Conservation (phyloP, 2,797 vertebrate genomes). For the Aratinga solstitialis region DNA sequence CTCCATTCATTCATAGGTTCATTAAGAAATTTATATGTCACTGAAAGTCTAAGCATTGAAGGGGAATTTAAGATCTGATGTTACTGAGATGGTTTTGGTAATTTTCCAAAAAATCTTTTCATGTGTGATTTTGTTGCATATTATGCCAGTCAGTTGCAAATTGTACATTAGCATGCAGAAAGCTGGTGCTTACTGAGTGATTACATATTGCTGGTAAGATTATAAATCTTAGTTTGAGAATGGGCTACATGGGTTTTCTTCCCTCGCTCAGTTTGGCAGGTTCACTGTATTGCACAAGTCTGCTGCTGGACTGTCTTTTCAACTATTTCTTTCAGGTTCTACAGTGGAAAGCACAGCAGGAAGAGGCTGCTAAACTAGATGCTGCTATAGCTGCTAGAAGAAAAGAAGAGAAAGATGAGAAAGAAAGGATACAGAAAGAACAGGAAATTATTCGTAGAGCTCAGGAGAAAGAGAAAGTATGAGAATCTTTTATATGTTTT, state of each 20-base stretch:
- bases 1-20: accelerated
- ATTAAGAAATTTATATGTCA: accelerated
- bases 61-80: not conserved
- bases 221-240: not conserved
- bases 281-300: not conserved
- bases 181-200: not conserved
- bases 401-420: conserved; percentile 80
- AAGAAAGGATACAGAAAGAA: conserved; percentile 79
- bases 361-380: conserved; percentile 86
- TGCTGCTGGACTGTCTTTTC: not conserved
- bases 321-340: conserved; percentile 79
- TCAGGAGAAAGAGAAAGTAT: conserved; percentile 82
- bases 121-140: not conserved
- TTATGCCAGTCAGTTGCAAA: not conserved
- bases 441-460: conserved; percentile 80
- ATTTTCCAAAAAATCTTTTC: not conserved
- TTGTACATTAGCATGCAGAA: accelerated
- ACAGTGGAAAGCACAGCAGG: conserved; percentile 86
- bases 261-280: not conserved
- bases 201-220: not conserved
- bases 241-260: not conserved
- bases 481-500: not conserved
- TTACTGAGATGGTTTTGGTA: not conserved
- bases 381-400: conserved; percentile 82
- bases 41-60: not conserved